Base-by-base conservation (phyloP, 2,888 invertebrate genomes). In the Meandrusa payeni region DNA sequence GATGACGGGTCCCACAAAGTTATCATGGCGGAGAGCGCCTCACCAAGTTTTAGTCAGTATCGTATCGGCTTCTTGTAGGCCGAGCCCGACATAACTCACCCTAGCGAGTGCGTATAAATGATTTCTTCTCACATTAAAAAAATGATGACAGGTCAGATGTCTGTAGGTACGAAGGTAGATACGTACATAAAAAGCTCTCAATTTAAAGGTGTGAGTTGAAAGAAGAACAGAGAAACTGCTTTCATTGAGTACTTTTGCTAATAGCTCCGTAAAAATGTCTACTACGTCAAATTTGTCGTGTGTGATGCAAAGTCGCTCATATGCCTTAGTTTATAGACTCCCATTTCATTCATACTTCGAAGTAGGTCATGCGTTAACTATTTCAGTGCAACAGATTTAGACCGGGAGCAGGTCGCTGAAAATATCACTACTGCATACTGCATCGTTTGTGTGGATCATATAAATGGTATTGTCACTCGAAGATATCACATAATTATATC, bases 351-450 rank as follows among this genome's bases (percentile, higher is more conserved):
- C 61, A 58, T 41, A 52, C 40, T 40, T 48, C 63, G 66, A 85
- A 78, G 60, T 87, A 65, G 86, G 86, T 82, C 86, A 82, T 60
- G 59, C 57, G 55, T 66, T 59, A 56, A 74, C 76, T 86, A 86
- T 86, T 86, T 82, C 59, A 59, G 76, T 66, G 66, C 64, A 63
- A 69, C 57, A 61, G 64, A 61, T 69, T 72, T 64, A 59, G 73
- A 72, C 69, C 65, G 70, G 70, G 64, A 74, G 72, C 50, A 57
- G 74, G 66, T 65, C 66, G 73, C 72, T 72, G 59, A 75, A 85
- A 83, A 83, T 85, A 80, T 58, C 64, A 51, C 57, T 57, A 62
- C 61, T 85, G 85, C 86, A 86, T 71, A 57, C 65, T 86, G 85
- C 85, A 85, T 69, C 11, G 7, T 5, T 63, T 50, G 52, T 53